Conservation (phyloP, 2,797 vertebrate genomes). For the Glossophaga mutica region DNA sequence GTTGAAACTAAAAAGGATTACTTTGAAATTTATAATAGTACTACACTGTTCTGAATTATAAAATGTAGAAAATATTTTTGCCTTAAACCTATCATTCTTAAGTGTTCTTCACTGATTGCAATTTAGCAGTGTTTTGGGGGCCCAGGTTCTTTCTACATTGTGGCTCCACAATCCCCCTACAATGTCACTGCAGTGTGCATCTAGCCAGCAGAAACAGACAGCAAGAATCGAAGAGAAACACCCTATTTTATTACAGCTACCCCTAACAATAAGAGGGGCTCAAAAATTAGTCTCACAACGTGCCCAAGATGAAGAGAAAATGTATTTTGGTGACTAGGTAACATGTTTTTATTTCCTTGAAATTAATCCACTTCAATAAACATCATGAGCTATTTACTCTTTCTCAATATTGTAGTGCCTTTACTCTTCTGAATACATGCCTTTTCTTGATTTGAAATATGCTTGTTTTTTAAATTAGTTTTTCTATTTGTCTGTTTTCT, state of each 20-base stretch:
- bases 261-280: not conserved
- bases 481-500: not conserved
- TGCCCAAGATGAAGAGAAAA: not conserved
- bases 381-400: not conserved
- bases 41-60: not conserved
- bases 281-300: not conserved
- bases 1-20: not conserved
- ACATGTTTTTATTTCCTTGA: not conserved
- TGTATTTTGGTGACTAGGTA: not conserved
- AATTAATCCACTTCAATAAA: not conserved
- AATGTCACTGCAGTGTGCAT: fast-evolving
- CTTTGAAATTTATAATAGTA: slow-evolving; percentile 50
- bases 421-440: not conserved
- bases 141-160: not conserved
- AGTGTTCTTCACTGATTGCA: not conserved
- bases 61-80: not conserved
- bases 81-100: not conserved
- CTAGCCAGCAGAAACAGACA: not conserved
- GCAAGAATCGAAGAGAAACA: not conserved
- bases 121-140: not conserved
- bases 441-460: not conserved
- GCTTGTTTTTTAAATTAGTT: not conserved
- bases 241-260: not conserved
- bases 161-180: fast-evolving
- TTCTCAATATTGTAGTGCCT: not conserved